Evolutionary conservation across 2,888 invertebrate species (phyloP).

Genomic region (Steinernema scapterisci): DNA sequence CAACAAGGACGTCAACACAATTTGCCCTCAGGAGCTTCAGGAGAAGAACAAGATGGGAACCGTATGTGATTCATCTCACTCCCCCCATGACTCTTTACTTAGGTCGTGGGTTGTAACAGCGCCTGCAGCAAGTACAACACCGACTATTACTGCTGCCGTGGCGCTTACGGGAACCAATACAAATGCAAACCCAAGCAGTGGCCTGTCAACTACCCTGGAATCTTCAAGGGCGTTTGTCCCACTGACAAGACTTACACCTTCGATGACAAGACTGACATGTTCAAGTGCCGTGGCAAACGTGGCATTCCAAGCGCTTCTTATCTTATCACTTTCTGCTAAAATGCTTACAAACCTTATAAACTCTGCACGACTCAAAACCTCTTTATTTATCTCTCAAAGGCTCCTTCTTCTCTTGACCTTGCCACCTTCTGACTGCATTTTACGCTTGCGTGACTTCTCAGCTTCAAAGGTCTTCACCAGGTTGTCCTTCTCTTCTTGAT

Average conservation of each 20-base stretch:
- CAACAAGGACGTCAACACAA: constrained; percentile 28
- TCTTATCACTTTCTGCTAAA: constrained; percentile 41
- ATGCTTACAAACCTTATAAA: no score
- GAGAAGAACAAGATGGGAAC: not conserved
- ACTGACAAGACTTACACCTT: constrained; percentile 72
- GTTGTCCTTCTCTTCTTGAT: no score
- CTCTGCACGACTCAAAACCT: no score
- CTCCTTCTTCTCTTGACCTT: no score
- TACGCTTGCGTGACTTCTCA: no score
- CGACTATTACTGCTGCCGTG: constrained; percentile 71
- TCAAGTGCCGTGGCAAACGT: constrained; percentile 68
- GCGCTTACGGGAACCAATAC: constrained; percentile 68
- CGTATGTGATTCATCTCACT: no score
- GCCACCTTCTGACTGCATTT: no score
- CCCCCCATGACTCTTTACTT: no score
- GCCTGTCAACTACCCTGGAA: constrained; percentile 67
- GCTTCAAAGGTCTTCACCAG: no score
- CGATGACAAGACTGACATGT: constrained; percentile 71
- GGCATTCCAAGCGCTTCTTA: constrained; percentile 41
- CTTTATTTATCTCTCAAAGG: no score
- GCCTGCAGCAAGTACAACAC: constrained; percentile 71
- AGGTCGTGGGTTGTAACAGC: constrained; percentile 70
- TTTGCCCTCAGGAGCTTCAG: constrained; percentile 4
- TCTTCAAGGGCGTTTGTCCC: constrained; percentile 71
- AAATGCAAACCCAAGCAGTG: constrained; percentile 70